Conservation (phyloP, 2,888 invertebrate genomes). For the Endomychus coccineus region DNA sequence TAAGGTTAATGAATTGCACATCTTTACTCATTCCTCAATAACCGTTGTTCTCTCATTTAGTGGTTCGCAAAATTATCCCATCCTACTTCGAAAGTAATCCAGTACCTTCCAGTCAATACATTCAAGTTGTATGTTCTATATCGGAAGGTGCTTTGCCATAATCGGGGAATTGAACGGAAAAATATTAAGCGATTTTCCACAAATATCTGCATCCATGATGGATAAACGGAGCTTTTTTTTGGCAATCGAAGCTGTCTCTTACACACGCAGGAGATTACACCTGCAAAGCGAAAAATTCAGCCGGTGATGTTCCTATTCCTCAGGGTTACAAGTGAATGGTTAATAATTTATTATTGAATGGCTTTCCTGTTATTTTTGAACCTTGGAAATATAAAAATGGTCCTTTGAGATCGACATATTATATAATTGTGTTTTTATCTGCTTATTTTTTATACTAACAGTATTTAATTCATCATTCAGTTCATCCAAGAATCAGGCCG, state of each 20-base stretch:
- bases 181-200: conserved; percentile 47
- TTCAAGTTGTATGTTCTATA: conserved; percentile 56
- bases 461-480: too few relatives aligned
- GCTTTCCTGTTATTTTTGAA: too few relatives aligned
- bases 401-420: too few relatives aligned
- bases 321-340: conserved; percentile 57
- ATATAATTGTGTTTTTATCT: too few relatives aligned
- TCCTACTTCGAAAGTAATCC: conserved; percentile 52
- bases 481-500: conserved; percentile 10
- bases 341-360: conserved; percentile 50
- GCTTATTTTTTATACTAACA: too few relatives aligned
- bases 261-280: conserved; percentile 50
- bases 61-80: conserved; percentile 56
- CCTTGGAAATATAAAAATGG: not conserved
- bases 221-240: conserved; percentile 56
- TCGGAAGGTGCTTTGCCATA: conserved; percentile 73
- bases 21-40: not conserved
- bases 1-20: not conserved
- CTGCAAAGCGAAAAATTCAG: conserved; percentile 49
- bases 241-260: conserved; percentile 52
- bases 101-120: conserved; percentile 33
- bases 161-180: conserved; percentile 62
- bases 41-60: conserved; percentile 36
- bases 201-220: conserved; percentile 49
- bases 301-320: conserved; percentile 46